Conservation (phyloP, 2,113 vertebrate genomes). For the Nibea coibor region DNA sequence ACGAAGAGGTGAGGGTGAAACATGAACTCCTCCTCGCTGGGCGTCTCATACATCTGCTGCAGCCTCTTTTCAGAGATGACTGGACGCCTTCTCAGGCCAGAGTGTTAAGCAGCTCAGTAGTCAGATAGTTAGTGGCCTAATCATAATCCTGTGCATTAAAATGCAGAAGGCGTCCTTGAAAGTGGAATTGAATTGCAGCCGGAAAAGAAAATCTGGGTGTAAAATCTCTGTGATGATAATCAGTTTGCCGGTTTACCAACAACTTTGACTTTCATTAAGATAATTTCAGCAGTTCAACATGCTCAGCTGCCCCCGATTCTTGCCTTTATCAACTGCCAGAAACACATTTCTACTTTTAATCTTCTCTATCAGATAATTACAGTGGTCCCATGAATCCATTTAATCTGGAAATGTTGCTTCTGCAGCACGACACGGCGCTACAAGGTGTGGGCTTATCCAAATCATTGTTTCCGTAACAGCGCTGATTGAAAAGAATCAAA, state of each 20-base stretch:
- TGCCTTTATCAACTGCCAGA: conserved; percentile 33
- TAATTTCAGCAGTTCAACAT: conserved; percentile 40
- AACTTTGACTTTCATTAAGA: conserved; percentile 57
- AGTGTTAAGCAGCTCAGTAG: conserved; percentile 8
- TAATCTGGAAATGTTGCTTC: conserved; percentile 49
- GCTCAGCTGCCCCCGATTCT: background rate
- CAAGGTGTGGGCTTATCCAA: conserved; percentile 50
- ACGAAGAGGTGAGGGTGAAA: conserved; percentile 50
- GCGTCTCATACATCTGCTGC: background rate
- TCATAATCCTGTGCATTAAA: background rate
- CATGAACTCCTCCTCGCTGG: conserved; percentile 4
- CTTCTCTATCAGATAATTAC: conserved; percentile 72
- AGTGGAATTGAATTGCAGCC: background rate
- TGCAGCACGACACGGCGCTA: background rate
- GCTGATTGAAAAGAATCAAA: conserved; percentile 67
- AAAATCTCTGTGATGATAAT: conserved; percentile 22
- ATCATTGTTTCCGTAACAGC: conserved; percentile 69
- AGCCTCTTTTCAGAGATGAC: conserved; percentile 5
- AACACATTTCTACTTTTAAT: conserved; percentile 56
- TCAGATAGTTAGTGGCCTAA: background rate
- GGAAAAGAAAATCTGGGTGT: background rate
- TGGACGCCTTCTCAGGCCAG: background rate
- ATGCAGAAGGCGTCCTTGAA: background rate
- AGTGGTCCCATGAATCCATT: conserved; percentile 50
- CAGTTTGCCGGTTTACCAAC: conserved; percentile 36